Evolutionary conservation across 1,140 invertebrate species (phyloP), one percentile per base, ranked within the genome.

Genomic region (Thaumatotibia leucotreta): DNA sequence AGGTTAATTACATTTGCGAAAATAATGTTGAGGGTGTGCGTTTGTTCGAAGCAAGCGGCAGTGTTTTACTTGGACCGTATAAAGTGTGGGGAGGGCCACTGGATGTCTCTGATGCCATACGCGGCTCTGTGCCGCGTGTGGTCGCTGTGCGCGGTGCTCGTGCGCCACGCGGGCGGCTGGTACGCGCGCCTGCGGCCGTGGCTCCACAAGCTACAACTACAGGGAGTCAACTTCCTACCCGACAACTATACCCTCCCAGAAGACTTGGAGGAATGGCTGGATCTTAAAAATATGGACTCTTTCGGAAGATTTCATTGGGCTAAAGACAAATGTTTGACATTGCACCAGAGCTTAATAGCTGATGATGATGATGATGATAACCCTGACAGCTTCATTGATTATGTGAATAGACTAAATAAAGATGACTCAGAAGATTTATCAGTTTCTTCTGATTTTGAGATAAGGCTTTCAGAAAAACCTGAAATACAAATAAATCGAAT

Each of bases 1-100:
- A 91, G 91, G 75, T 86, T 92, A 4, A 91, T 93, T 70, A 83
- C 93, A 17, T 93, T 93, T 78, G 84, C 91, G 0, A 93, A 93
- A 71, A 75, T 94, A 4, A 92, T 94, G 89, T 71, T 83, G 32
- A 85, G 92, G 73, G 79, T 93, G n/a, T 89, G 91, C 70, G 69
- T 84, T 6, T 90, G 88, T 65, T 81, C 92, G 0, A 88, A 81
- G 67, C 70, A 86, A 67, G 81, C 92, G 64, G 91, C 88, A 33
- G 69, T 91, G 61, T 92, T 92, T 76, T 91, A 93, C 65, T 89
- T 91, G 62, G 75, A 91, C 23, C 91, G 93, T 79, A 80, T 94
- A 8, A 84, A 75, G 35, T 72, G 91, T 61, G 93, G 93, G 0
- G 93, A 94, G 67, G 91, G 91, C 39, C 92, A 93, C 82, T 91